phyloP scores from a whole-genome alignment of 2,888 invertebrate species.

The Amphimallon solstitiale region DNA sequence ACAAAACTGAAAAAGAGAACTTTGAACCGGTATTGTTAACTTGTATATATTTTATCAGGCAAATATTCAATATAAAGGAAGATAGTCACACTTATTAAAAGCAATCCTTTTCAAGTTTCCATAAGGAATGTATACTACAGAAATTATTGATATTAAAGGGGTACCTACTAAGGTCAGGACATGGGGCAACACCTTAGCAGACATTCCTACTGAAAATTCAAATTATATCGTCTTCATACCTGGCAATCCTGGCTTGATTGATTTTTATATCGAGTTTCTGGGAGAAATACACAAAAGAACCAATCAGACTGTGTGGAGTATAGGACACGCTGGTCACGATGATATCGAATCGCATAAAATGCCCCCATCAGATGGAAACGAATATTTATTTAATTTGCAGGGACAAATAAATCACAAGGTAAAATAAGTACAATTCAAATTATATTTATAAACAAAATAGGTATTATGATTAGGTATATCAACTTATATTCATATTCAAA shows the following conservation, averaged over 20 bases:
- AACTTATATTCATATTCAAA: too few species aligned
- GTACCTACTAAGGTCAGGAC: constrained; percentile 79
- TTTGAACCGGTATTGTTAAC: too few species aligned
- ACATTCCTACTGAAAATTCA: constrained; percentile 65
- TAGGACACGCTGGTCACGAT: constrained; percentile 87
- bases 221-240: constrained; percentile 80
- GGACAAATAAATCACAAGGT: constrained; percentile 86
- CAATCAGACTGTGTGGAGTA: constrained; percentile 77
- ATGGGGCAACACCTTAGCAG: too few species aligned
- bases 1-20: too few species aligned
- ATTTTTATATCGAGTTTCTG: constrained; percentile 83
- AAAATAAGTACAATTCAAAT: constrained; percentile 26
- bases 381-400: constrained; percentile 75
- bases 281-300: constrained; percentile 63
- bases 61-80: too few species aligned
- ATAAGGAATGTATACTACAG: constrained; percentile 59
- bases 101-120: background rate
- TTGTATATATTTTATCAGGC: too few species aligned
- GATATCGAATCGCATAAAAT: constrained; percentile 66
- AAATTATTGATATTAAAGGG: constrained; percentile 68
- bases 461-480: too few species aligned
- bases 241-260: constrained; percentile 89
- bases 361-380: constrained; percentile 59
- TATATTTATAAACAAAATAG: too few species aligned
- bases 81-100: background rate